Evolutionary conservation across 1,140 invertebrate genomes (phyloP).

Genomic region (Parapsyche elsis): DNA sequence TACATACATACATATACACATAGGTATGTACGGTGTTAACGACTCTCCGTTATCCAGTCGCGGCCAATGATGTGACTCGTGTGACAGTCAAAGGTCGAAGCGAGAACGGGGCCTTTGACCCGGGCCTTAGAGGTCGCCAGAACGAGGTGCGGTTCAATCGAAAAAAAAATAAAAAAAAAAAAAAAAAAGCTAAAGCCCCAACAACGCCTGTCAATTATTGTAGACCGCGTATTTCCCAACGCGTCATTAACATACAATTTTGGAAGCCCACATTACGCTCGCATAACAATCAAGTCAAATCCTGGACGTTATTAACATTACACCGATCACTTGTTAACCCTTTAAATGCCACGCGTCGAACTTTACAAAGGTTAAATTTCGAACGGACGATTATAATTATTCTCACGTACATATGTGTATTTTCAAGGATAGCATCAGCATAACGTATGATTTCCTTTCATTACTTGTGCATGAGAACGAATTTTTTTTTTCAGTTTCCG

Average conservation of each 20-base stretch:
- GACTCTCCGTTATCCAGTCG: background rate
- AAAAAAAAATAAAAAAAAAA: background rate
- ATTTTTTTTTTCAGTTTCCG: background rate
- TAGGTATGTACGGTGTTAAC: background rate
- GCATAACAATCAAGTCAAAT: too few species aligned
- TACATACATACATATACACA: too few species aligned
- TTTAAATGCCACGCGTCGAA: too few species aligned
- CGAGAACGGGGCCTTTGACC: conserved; percentile 22
- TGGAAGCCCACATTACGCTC: background rate
- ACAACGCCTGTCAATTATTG: too few species aligned
- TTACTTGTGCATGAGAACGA: background rate
- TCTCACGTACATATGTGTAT: background rate
- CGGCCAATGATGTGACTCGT: background rate
- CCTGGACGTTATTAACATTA: too few species aligned
- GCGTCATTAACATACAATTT: conserved; percentile 15
- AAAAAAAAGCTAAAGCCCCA: too few species aligned
- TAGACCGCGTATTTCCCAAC: conserved; percentile 5
- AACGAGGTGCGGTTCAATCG: conserved; percentile 14
- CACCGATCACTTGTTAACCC: too few species aligned
- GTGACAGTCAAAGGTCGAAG: conserved; percentile 17
- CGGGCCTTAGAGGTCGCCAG: background rate
- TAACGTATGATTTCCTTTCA: background rate
- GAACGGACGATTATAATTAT: too few species aligned
- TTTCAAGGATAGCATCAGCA: background rate
- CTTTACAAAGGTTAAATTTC: too few species aligned